A percentile compares a stretch with the other conserved stretches of the same genome.
Evolutionary conservation across 2,888 invertebrate species (phyloP).

Genomic region (Drosophila hamatofila): DNA sequence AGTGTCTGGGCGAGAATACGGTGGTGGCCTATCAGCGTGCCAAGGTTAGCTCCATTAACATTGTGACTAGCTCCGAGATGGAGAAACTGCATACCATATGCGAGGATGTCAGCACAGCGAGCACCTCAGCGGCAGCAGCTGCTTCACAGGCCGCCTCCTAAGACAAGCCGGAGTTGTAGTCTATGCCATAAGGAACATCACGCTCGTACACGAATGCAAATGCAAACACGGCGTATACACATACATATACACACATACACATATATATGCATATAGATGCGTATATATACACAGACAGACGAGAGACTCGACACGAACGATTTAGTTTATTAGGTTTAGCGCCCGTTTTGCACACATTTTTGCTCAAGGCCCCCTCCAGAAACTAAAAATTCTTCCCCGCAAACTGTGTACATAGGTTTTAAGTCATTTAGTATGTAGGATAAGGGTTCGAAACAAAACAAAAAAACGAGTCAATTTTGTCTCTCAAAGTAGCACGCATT

Average conservation of each 20-base stretch:
- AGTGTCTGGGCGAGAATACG: constrained; percentile 94
- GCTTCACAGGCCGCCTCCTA: constrained; percentile 52
- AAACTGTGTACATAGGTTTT: constrained; percentile 69
- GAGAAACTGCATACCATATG: constrained; percentile 85
- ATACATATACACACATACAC: constrained; percentile 22
- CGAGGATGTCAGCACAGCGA: constrained; percentile 80
- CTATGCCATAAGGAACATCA: constrained; percentile 39
- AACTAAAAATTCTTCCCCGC: constrained; percentile 45
- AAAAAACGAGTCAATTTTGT: constrained; percentile 73
- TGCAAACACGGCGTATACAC: constrained; percentile 8
- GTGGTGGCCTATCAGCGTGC: constrained; percentile 96
- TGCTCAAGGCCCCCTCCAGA: constrained; percentile 62
- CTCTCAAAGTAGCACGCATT: constrained; percentile 65
- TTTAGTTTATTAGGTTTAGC: constrained; percentile 41
- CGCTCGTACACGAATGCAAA: constrained; percentile 15
- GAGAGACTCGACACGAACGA: constrained; percentile 27
- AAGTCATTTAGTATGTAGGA: constrained; percentile 43
- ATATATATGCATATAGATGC: neutral
- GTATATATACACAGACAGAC: constrained; percentile 42
- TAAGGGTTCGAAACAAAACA: constrained; percentile 46
- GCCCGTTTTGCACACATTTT: constrained; percentile 64
- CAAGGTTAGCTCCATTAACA: constrained; percentile 94
- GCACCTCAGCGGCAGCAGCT: constrained; percentile 53
- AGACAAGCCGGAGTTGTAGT: constrained; percentile 7
- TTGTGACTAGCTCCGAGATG: constrained; percentile 86